Evolutionary conservation across 53 echinoderm and acorn worm species (phyloP).

Genomic region (Henricia sp.): DNA sequence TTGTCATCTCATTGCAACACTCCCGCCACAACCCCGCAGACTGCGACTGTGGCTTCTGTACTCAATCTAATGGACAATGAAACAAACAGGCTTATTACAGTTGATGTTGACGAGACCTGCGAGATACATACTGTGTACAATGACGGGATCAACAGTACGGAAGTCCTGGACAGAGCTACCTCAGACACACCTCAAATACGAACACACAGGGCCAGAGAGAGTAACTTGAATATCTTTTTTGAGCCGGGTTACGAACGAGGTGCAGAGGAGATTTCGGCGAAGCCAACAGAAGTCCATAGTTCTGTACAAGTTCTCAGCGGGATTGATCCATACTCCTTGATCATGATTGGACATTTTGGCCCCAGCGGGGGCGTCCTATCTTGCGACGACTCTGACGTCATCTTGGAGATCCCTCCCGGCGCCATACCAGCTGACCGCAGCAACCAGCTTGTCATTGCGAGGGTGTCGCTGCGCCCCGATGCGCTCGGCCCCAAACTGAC

Average conservation of each 20-base stretch:
- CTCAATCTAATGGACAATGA: too few relatives aligned
- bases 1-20: too few relatives aligned
- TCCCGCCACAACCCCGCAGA: too few relatives aligned
- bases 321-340: constrained; percentile 63
- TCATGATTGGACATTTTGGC: constrained; percentile 64
- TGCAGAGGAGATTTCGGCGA: not conserved
- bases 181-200: too few relatives aligned
- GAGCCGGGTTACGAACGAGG: not conserved
- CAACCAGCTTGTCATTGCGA: constrained; percentile 60
- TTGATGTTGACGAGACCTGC: too few relatives aligned
- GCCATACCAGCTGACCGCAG: constrained; percentile 60
- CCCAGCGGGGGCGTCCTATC: constrained; percentile 66
- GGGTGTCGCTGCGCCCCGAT: constrained; percentile 48
- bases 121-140: too few relatives aligned
- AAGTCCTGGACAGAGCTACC: too few relatives aligned
- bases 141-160: too few relatives aligned
- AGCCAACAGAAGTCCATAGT: not conserved
- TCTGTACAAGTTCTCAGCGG: constrained; percentile 3
- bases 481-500: constrained; percentile 36
- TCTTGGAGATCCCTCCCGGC: constrained; percentile 71
- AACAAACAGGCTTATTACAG: too few relatives aligned
- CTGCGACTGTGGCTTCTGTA: too few relatives aligned
- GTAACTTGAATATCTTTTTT: constrained; percentile 17
- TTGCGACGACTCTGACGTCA: constrained; percentile 66
- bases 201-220: too few relatives aligned